Evolutionary conservation across 2,797 vertebrate genomes (phyloP).

Genomic region (Cossypha caffra): DNA sequence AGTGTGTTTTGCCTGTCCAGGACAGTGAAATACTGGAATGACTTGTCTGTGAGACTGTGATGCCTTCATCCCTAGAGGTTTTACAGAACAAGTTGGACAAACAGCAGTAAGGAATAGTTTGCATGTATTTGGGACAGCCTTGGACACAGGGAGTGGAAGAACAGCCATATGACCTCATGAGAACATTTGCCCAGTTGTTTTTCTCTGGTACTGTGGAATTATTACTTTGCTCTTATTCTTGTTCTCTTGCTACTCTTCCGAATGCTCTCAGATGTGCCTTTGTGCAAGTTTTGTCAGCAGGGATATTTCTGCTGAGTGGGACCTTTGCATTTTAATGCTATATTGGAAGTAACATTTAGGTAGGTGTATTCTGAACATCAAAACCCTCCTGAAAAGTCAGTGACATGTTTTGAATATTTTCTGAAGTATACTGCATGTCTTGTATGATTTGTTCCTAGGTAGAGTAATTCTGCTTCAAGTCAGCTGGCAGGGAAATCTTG

Average conservation of each 20-base stretch:
- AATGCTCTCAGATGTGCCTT: not conserved
- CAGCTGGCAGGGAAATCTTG: not conserved
- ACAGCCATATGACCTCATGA: not conserved
- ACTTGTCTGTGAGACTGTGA: not conserved
- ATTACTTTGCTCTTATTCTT: not conserved
- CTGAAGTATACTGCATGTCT: not conserved
- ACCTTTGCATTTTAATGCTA: not conserved
- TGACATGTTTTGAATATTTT: not conserved
- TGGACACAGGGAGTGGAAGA: not conserved
- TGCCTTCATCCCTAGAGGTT: not conserved
- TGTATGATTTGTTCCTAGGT: not conserved
- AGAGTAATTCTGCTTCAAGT: not conserved
- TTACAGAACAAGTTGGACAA: not conserved
- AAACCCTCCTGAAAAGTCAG: not conserved
- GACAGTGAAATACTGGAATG: not conserved
- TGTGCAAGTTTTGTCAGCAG: not conserved
- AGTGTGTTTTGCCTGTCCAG: not conserved
- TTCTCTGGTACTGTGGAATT: not conserved
- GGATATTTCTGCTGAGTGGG: not conserved
- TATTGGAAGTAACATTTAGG: not conserved
- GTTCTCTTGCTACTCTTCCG: not conserved
- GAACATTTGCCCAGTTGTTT: rapidly evolving
- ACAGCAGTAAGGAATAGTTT: not conserved
- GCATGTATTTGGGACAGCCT: not conserved
- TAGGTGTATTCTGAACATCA: not conserved